Percentiles rank a stretch among this genome's conserved stretches.
These are phyloP conservation scores for Paradoxurus hermaphroditus DNA, from an alignment of 2,113 vertebrate species.

Conservation along the genomic window DNA sequence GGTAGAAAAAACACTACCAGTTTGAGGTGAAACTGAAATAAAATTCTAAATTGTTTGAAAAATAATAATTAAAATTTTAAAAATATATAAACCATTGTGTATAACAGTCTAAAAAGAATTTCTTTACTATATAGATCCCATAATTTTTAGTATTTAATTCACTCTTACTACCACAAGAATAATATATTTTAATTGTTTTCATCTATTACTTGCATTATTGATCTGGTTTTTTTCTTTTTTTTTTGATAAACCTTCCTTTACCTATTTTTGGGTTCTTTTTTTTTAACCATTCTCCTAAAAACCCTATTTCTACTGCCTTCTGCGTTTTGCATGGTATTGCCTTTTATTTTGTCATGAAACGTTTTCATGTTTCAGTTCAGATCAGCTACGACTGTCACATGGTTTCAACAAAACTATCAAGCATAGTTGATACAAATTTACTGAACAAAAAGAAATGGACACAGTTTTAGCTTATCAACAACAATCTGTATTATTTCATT, in stretches of 20 bases:
- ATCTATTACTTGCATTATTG: neutral
- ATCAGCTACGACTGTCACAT: neutral
- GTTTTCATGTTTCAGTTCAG: neutral
- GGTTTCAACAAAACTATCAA: neutral
- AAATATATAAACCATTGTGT: neutral
- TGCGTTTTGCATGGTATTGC: neutral
- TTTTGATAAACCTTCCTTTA: neutral
- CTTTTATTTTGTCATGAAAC: neutral
- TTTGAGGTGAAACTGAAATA: neutral
- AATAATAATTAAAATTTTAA: neutral
- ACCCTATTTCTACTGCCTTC: neutral
- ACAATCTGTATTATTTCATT: slow-evolving; percentile 6
- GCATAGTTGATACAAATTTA: neutral
- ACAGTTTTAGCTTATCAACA: neutral
- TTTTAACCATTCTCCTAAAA: neutral
- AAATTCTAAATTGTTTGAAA: neutral
- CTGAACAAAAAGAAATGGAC: neutral
- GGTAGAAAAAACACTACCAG: neutral
- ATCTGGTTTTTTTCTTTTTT: neutral
- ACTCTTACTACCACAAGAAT: neutral
- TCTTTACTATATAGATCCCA: neutral
- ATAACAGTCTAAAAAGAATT: neutral
- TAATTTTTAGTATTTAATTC: slow-evolving; percentile 34
- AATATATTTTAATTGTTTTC: neutral
- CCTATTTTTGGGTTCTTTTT: neutral